These are phyloP conservation scores for Myxocyprinus asiaticus DNA, from an alignment of 2,113 vertebrate species.

Conservation along the genomic window DNA sequence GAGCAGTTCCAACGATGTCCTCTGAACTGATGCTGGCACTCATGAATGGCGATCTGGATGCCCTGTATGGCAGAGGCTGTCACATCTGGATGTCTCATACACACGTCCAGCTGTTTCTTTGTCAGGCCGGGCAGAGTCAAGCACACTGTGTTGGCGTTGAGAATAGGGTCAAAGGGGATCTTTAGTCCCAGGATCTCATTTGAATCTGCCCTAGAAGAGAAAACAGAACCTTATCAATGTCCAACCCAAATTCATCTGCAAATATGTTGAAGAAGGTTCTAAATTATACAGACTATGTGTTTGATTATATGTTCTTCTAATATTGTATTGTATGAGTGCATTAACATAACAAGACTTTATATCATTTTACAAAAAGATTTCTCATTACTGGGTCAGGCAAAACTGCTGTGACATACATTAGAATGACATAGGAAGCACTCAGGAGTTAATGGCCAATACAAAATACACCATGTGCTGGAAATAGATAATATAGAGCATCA, in stretches of 20 bases:
- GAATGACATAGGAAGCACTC: too few species aligned
- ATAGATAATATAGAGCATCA: too few species aligned
- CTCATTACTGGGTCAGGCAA: too few species aligned
- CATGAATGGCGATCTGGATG: conserved; percentile 98
- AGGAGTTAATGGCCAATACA: too few species aligned
- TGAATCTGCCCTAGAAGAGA: conserved; percentile 82
- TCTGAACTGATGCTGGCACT: conserved; percentile 97
- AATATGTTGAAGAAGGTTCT: too few species aligned
- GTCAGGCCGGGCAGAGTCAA: conserved; percentile 92
- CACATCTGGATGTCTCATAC: conserved; percentile 92
- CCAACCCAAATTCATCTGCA: neutral
- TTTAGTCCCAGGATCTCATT: conserved; percentile 96
- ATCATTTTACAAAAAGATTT: too few species aligned
- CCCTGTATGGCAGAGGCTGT: conserved; percentile 98
- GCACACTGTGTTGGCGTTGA: conserved; percentile 97
- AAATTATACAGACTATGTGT: neutral
- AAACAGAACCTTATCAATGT: conserved; percentile 44
- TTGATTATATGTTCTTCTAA: neutral
- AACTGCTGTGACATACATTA: too few species aligned
- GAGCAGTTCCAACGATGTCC: conserved; percentile 99
- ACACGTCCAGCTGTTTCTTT: conserved; percentile 90
- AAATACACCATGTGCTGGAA: too few species aligned
- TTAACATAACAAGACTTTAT: neutral
- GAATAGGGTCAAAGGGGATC: conserved; percentile 89
- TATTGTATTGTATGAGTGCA: neutral